Evolutionary conservation across 2,797 vertebrate species (phyloP), one percentile per base, ranked within the genome.

Genomic region (Mormyrops attenuatus): DNA sequence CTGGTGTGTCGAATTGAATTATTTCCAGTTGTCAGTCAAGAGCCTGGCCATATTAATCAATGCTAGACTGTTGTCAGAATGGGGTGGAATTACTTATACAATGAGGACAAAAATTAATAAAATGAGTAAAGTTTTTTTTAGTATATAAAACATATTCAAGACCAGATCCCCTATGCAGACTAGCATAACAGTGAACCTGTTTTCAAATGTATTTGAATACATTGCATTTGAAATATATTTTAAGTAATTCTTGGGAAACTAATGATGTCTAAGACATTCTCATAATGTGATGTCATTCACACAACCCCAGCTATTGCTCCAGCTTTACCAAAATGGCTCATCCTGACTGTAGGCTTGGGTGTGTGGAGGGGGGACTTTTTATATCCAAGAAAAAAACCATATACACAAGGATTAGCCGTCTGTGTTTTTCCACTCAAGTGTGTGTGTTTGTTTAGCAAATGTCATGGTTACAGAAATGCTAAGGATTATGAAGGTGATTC

Each of bases 391-490:
- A 60, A 87, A 41, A 38, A 41, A 1, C 26, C 34, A 55, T 5
- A 87, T 34, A 87, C 13, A 8, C 26, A 57, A 38, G 52, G 34
- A 87, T 55, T 34, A 34, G 22, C n/a, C 8, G 17, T 4, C 17
- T 30, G 49, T 85, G 82, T 30, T 85, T 85, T 49, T 52, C n/a
- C 82, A 85, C 49, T 52, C 22, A 85, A 85, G 85, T 57, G 11
- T 9, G 6, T 87, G 22, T 87, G 85, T 87, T 87, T 87, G 85
- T 87, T 85, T 85, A 52, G 49, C 11, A 52, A 85, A 60, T 22
- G 85, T 57, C 85, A 87, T 87, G 53, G 85, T 87, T 87, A 87
- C 85, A 4, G 52, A 55, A 87, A 57, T 53, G 53, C 85, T 60
- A 22, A 44, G 53, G 6, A 60, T 15, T 5, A 60, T 55, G 3